phyloP scores from a whole-genome alignment of 2,113 vertebrate species.

The Neomonachus schauinslandi region DNA sequence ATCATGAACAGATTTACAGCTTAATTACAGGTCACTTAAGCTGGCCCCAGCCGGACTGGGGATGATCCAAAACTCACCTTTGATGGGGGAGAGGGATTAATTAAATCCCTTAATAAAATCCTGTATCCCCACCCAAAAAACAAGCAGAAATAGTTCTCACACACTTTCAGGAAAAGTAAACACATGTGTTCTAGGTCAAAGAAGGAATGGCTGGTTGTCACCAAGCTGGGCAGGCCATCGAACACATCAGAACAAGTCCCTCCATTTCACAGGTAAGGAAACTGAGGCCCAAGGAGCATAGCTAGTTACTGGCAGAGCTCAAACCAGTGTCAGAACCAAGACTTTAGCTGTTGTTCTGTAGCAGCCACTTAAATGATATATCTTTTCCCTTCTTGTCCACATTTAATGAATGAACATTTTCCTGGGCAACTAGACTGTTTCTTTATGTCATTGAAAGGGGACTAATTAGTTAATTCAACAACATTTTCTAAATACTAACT shows the following conservation, averaged over 20 bases:
- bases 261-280: not conserved
- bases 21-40: not conserved
- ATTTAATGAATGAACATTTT: not conserved
- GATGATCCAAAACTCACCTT: not conserved
- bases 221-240: not conserved
- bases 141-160: not conserved
- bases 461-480: not conserved
- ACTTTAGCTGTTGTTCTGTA: not conserved
- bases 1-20: not conserved
- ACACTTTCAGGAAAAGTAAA: not conserved
- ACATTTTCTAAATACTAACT: not conserved
- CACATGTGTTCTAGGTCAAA: not conserved
- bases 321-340: not conserved
- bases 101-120: not conserved
- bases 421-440: not conserved
- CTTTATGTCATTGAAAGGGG: not conserved
- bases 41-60: not conserved
- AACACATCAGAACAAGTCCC: too few species aligned
- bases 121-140: not conserved
- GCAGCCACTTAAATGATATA: not conserved
- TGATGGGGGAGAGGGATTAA: not conserved
- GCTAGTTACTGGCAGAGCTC: not conserved
- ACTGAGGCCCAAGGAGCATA: not conserved
- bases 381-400: not conserved
- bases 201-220: not conserved